Base-by-base conservation (phyloP, 2,797 vertebrate genomes). In the Gobio occitaniae region DNA sequence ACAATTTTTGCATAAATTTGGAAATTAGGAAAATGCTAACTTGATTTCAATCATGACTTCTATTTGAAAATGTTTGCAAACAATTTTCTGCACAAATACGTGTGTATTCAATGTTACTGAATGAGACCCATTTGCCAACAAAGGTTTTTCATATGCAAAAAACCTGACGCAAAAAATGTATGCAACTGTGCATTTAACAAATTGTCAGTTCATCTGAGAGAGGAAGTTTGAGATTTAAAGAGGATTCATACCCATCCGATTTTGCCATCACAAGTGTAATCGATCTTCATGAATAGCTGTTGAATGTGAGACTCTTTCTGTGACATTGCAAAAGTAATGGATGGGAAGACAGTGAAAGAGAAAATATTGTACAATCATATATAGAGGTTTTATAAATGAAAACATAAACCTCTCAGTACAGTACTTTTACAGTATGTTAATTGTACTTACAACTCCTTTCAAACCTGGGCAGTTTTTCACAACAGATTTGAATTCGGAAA, bases 211-310 rank as follows among this genome's bases (percentile, higher is more conserved):
- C 82, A 74, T n/a, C 71, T 41, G 89, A 87, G 47, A 38, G 4
- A 44, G 15, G 5, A 84, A 61, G 54, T 82, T 41, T 86, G 84
- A 76, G 84, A 75, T 81, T 84, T 78, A 85, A 86, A 82, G 88
- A 80, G 88, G 36, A 84, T 87, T 82, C 92, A 92, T 92, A 96
- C 94, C 95, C 94, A 96, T 72, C 91, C 91, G 93, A 96, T 96
- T 88, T 84, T 94, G 88, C 93, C 94, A 88, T 84, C 92, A 87
- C 91, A 93, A 89, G 90, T 89, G 84, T 84, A 94, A 91, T 96
- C 94, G 86, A 95, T 96, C 94, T 96, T 96, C 93, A 93, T 95
- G 88, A 96, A 96, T 86, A 95, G 89, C 76, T 93, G 90, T 92
- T 94, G 92, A 91, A 94, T 94, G 90, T 97, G 91, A 48, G 91